Base-by-base conservation (phyloP, 2,113 vertebrate species). In the Periophthalmodon schlosseri region DNA sequence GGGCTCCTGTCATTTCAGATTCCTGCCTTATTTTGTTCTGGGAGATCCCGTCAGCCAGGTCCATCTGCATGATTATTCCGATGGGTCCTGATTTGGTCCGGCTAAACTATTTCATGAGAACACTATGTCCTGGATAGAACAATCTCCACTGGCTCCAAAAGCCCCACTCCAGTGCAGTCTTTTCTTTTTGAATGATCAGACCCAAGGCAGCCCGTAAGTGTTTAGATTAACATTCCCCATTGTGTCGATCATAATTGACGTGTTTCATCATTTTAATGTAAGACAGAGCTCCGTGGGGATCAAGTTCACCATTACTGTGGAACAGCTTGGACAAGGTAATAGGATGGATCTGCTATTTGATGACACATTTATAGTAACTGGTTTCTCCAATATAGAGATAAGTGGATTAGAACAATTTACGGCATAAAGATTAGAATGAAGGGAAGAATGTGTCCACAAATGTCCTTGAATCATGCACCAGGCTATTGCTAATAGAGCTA, bases 1-100 rank as follows among this genome's bases (percentile, higher is more conserved):
- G 50, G n/a, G 73, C 69, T 69, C 47, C 21, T 70, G 52, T 74
- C 15, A 66, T 60, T 28, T 74, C 52, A 47, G 24, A n/a, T 65
- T 65, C 33, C 34, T 12, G 63, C 63, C 18, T 44, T 65, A 65
- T 65, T 65, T 65, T 21, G 14, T 34, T 83, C 77, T 84, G 66
- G 52, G 73, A 84, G 73, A 79, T 85, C 70, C 80, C 86, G 81
- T 80, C 80, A 68, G 72, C 54, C 69, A 71, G 74, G 56, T 46
- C 83, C 83, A 83, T 86, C 82, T 83, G 72, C 61, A 80, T 83
- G 78, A 87, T 86, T 86, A 83, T 86, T 70, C 83, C 76, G 60
- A 84, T 69, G 50, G 34, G 50, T 4, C 3, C 77, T 85, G 79
- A 88, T 87, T 86, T 72, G 80, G 86, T 91, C 77, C 69, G 73